Evolutionary conservation across 2,113 vertebrate genomes (phyloP), one percentile per base, ranked within the genome.

Genomic region (Spea bombifrons): DNA sequence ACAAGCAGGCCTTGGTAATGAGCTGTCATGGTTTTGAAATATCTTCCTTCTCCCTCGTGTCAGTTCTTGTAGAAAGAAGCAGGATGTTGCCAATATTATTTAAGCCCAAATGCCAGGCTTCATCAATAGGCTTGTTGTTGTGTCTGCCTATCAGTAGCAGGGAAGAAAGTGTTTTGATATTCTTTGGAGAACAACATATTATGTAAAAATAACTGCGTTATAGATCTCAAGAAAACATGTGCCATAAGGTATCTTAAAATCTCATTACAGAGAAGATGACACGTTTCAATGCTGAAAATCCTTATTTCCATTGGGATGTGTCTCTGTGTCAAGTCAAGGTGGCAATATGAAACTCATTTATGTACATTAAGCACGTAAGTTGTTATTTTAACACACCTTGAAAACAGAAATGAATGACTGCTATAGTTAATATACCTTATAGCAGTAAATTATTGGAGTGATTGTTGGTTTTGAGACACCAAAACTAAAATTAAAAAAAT

Each of bases 11-110:
- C n/a, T 65, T 17, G 16, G 30, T 65, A 65, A 65, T 65, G 63
- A 65, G 63, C 63, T 65, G 63, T 65, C 63, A 65, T 8, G 17
- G n/a, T 30, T 65, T 44, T 65, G 63, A 65, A 44, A 65, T 65
- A 30, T 44, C 30, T 65, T 65, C n/a, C 15, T 59, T 59, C 55
- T 59, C 10, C 4, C 10, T 9, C 10, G 6, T 13, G 8, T 59
- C 55, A 59, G 15, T 12, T 59, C 55, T 59, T 13, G 4, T 59
- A 59, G 10, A 12, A 59, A 12, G 8, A 13, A 59, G 15, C 55
- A 59, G 55, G 6, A 4, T 59, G 10, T 59, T 59, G 10, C 15
- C 55, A 12, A 59, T 59, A 59, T 59, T 4, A 9, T 59, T 59
- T 59, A 59, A 59, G 55, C 10, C 55, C 55, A 9, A 59, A 13